Base-by-base conservation (phyloP, 2,797 vertebrate genomes). In the Anableps anableps region DNA sequence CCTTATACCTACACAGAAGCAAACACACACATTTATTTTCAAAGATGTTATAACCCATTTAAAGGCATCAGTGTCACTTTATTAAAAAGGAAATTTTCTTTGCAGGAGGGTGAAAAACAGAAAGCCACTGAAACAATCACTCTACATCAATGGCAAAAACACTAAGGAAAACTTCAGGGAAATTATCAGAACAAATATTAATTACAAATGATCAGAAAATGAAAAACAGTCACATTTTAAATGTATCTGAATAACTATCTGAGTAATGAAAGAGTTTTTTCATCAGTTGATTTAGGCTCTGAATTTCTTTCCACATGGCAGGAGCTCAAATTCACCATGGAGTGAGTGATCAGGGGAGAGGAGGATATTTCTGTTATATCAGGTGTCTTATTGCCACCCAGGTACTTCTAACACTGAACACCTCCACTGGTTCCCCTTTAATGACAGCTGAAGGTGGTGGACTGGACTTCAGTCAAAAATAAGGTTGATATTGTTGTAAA, bases 1-100 rank as follows among this genome's bases (percentile, higher is more conserved):
- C 98, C 89, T 99, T 99, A 91, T 94, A 96, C 72, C 95, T 96
- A 76, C 0, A 72, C 13, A 83, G 23, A 80, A 55, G 21, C 4
- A 58, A 6, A 55, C 7, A 64, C 14, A 45, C 26, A 53, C 36
- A 53, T 3, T 55, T 9, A 55, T 11, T 55, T n/a, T 26, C 26
- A 10, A 55, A 55, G 53, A 26, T n/a, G 26, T 55, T 5, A 53
- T 1, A 1, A 3, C 26, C 23, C 0, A 3, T n/a, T 55, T 55
- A 1, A 55, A 55, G 9, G 26, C 26, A 58, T 29, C n/a, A 58
- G 26, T 58, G 26, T 58, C 53, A 58, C 4, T 26, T n/a, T 5
- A 58, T 26, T 5, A 58, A 58, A 13, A 41, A 6, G 38, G 38
- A 41, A 3, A n/a, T 1, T n/a, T 29, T 58, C 10, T 9, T 58